Base-by-base conservation (phyloP, 2,113 vertebrate species). In the Mobula hypostoma region DNA sequence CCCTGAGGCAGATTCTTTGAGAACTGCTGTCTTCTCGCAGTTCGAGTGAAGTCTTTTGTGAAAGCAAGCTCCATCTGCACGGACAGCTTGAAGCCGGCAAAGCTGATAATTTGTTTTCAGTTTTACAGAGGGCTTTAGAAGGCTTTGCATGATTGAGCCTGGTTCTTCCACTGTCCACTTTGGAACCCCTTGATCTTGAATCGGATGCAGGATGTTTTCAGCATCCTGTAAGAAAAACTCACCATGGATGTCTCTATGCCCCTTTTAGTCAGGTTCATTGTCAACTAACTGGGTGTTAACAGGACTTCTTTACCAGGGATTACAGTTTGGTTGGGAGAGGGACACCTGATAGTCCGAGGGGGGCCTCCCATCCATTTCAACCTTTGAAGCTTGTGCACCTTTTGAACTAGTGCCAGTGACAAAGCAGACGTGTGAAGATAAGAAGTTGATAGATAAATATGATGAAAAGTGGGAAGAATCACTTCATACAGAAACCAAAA, bases 81-180 rank as follows among this genome's bases (percentile, higher is more conserved):
- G 94, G 95, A 72, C 93, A 93, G 94, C 90, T 95, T 95, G 95
- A 95, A 94, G 90, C 40, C 27, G 94, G 95, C 94, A 96, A 96
- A 97, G 95, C 96, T 96, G 95, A 95, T 96, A 94, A 97, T 97
- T 96, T 97, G 96, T 97, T 97, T 96, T 96, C 94, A 95, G 95
- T 96, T 95, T 96, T 95, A 94, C 95, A 95, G 95, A 40, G 96
- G 96, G 95, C 96, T 96, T 95, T 93, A 74, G 95, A 95, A 95
- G 95, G 90, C 94, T 95, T 95, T 96, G 95, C 95, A 94, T 95
- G 94, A 94, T 95, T 95, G 95, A 95, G 95, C 95, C 94, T 94
- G 94, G 94, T 94, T 95, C 85, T 94, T 94, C 68, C 72, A 94
- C 94, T 95, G 95, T 95, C 96, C 96, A 95, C 97, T 96, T 96